A percentile compares a stretch with the other conserved stretches of the same genome.
Conservation (phyloP, 2,888 invertebrate species). For the Habrosyne pyritoides region DNA sequence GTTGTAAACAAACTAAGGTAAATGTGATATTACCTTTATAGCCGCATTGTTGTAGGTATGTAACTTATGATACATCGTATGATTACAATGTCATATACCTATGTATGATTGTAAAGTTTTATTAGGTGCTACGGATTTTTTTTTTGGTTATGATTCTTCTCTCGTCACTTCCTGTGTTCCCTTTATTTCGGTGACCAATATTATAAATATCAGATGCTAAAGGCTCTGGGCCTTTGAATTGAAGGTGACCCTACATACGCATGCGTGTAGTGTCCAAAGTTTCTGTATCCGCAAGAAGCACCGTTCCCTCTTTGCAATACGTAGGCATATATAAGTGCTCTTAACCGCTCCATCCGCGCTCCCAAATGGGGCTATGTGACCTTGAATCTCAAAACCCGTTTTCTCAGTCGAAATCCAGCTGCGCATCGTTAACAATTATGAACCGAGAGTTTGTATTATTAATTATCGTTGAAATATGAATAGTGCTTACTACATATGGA, state of each 20-base stretch:
- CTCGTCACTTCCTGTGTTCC: no score
- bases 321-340: neutral
- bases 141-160: no score
- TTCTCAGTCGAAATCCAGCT: slow-evolving; percentile 16
- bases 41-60: no score
- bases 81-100: no score
- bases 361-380: slow-evolving; percentile 42
- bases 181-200: neutral
- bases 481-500: neutral
- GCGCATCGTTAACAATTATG: slow-evolving; percentile 4
- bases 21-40: no score
- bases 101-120: no score
- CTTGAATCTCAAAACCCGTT: slow-evolving; percentile 52
- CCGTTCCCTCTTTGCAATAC: slow-evolving; percentile 2
- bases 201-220: neutral
- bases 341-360: slow-evolving; percentile 22
- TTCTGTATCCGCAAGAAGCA: slow-evolving; percentile 25
- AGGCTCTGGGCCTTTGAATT: slow-evolving; percentile 16
- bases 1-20: no score
- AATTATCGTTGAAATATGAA: neutral
- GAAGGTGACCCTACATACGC: slow-evolving; percentile 55
- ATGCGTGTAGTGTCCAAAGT: slow-evolving; percentile 47
- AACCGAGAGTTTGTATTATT: neutral
- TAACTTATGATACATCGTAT: no score
- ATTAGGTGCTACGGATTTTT: no score